phyloP scores from a whole-genome alignment of 2,888 invertebrate genomes.

The Tridacna gigas region DNA sequence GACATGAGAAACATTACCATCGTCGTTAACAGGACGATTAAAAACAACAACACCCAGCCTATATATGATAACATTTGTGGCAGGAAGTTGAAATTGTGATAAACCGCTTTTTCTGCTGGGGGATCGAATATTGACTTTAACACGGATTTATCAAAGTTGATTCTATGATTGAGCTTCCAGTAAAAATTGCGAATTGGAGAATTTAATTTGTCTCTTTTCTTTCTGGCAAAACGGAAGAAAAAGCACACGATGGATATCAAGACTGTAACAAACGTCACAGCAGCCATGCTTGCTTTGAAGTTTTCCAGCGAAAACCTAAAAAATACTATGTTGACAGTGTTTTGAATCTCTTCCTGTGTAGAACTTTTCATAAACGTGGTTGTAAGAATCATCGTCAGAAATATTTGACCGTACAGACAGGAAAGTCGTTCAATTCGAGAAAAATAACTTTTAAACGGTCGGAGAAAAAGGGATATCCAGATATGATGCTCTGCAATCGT shows the following conservation, averaged over 20 bases:
- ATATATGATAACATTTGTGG: slow-evolving; percentile 68
- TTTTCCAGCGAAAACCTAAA: slow-evolving; percentile 71
- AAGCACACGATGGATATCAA: slow-evolving; percentile 78
- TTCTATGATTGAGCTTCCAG: slow-evolving; percentile 39
- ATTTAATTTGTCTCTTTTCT: slow-evolving; percentile 26
- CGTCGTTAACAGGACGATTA: slow-evolving; percentile 76
- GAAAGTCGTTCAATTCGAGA: slow-evolving; percentile 81
- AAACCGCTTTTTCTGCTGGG: slow-evolving; percentile 46
- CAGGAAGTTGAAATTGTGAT: slow-evolving; percentile 50
- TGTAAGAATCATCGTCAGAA: slow-evolving; percentile 74
- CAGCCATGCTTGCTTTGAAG: slow-evolving; percentile 66
- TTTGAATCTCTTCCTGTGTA: slow-evolving; percentile 41
- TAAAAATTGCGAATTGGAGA: slow-evolving; percentile 42
- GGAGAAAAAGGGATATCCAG: slow-evolving; percentile 85
- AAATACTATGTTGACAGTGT: not conserved
- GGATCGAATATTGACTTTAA: slow-evolving; percentile 36
- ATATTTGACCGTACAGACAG: slow-evolving; percentile 72
- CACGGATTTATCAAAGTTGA: slow-evolving; percentile 48
- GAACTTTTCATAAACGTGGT: slow-evolving; percentile 67
- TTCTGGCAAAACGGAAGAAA: slow-evolving; percentile 70
- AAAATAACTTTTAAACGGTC: slow-evolving; percentile 85
- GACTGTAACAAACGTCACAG: slow-evolving; percentile 79
- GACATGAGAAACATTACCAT: slow-evolving; percentile 84
- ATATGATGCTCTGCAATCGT: slow-evolving; percentile 85
- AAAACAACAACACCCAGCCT: slow-evolving; percentile 81